Evolutionary conservation across 2,797 vertebrate species (phyloP).

Genomic region (Threskiornis aethiopicus): DNA sequence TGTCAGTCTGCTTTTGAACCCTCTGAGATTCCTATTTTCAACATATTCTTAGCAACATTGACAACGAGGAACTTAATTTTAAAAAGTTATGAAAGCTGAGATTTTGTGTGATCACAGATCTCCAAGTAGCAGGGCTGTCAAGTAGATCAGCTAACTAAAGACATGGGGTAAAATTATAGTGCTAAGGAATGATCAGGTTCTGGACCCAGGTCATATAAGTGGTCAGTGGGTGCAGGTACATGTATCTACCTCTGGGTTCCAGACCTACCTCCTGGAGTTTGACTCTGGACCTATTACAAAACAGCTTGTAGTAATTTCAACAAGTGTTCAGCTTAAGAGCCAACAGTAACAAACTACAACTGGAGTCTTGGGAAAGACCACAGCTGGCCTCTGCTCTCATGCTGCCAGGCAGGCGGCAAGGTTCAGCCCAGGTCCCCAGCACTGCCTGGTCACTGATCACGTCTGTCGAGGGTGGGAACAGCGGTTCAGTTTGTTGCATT

Average conservation of each 20-base stretch:
- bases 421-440: background rate
- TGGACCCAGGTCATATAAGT: background rate
- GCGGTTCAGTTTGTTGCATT: background rate
- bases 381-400: background rate
- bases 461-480: background rate
- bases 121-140: background rate
- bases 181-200: background rate
- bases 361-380: background rate
- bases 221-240: fast-evolving
- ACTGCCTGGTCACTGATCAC: background rate
- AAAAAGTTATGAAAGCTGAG: background rate
- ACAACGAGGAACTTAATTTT: background rate
- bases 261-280: background rate
- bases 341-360: background rate
- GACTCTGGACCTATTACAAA: background rate
- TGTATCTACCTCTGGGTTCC: background rate
- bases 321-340: background rate
- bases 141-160: background rate
- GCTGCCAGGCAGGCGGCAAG: background rate
- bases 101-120: background rate
- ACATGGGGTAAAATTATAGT: background rate
- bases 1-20: background rate
- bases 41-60: background rate
- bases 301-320: background rate
- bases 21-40: background rate